phyloP scores from a whole-genome alignment of 2,113 vertebrate species.

The Eleginops maclovinus region DNA sequence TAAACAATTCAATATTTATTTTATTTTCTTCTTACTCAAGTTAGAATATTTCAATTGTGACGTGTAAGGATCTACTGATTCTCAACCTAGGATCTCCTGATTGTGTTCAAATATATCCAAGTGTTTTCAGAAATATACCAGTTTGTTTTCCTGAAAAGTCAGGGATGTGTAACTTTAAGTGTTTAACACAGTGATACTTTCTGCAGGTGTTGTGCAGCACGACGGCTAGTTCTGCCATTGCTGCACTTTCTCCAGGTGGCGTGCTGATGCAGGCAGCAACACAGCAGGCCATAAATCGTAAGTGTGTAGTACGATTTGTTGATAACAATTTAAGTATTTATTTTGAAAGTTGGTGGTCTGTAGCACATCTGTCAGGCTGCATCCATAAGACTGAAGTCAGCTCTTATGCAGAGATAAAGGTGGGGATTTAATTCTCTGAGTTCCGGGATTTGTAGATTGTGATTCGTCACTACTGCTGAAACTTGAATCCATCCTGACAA shows the following conservation, averaged over 20 bases:
- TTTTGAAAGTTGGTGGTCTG: not conserved
- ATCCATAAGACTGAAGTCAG: not conserved
- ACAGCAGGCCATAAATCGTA: constrained; percentile 97
- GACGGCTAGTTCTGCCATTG: constrained; percentile 90
- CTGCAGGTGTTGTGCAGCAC: constrained; percentile 92
- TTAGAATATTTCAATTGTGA: not conserved
- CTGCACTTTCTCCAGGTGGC: constrained; percentile 95
- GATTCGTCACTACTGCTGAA: not conserved
- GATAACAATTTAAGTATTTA: not conserved
- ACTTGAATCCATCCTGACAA: not conserved
- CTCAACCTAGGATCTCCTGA: not conserved
- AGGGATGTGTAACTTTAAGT: not conserved
- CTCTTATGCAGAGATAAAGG: not conserved
- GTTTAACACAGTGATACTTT: constrained; percentile 2
- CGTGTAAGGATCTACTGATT: not conserved
- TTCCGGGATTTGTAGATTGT: not conserved
- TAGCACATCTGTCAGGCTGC: not conserved
- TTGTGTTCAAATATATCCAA: not conserved
- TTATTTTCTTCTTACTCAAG: not conserved
- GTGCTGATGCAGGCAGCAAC: constrained; percentile 93
- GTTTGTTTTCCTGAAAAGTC: not conserved
- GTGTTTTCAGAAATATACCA: not conserved
- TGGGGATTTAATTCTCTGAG: not conserved
- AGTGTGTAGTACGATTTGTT: constrained; percentile 54
- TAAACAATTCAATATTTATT: not conserved